Evolutionary conservation across 2,797 vertebrate species (phyloP), one percentile per base, ranked within the genome.

Genomic region (Anableps anableps): DNA sequence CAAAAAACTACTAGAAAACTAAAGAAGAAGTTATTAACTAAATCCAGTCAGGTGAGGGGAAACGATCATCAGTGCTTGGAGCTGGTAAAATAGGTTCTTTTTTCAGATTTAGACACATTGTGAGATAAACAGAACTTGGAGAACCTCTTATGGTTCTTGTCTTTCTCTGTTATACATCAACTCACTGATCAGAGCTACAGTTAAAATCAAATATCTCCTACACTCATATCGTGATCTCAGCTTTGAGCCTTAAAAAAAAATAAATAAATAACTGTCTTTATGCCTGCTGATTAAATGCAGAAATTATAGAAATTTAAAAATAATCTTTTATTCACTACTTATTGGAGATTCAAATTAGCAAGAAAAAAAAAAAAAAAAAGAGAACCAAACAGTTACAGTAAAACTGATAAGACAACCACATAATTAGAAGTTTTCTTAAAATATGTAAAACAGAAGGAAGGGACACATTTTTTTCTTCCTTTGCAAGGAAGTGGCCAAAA

Each of bases 151-250:
- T 19, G 0, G 1, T 70, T 77, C 11, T n/a, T 74, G 43, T 47
- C 38, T 38, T 51, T 75, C 21, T 83, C 89, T 50, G 50, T 68
- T 47, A 51, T 51, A 50, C 66, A 50, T 71, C 13, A 26, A 17
- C 70, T 68, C 29, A 3, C 51, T 21, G 38, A 76, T 77, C 70
- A 29, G 74, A 29, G 11, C 21, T 13, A 68, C 7, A 16, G 19
- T 4, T 9, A 13, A 34, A n/a, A 17, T 9, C 29, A 60, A 41
- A 26, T 26, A 51, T 6, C 73, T 0, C 48, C 13, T 51, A 21
- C 4, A 19, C 17, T 51, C 48, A 19, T 13, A 47, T 2, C 45
- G 9, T 47, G 48, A 19, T 51, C 17, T 51, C 48, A 51, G 5
- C 48, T 11, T 51, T 51, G 17, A 51, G 48, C 2, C 48, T 13